Evolutionary conservation across 1,140 invertebrate genomes (phyloP).

Genomic region (Gonatopus flavifemur): DNA sequence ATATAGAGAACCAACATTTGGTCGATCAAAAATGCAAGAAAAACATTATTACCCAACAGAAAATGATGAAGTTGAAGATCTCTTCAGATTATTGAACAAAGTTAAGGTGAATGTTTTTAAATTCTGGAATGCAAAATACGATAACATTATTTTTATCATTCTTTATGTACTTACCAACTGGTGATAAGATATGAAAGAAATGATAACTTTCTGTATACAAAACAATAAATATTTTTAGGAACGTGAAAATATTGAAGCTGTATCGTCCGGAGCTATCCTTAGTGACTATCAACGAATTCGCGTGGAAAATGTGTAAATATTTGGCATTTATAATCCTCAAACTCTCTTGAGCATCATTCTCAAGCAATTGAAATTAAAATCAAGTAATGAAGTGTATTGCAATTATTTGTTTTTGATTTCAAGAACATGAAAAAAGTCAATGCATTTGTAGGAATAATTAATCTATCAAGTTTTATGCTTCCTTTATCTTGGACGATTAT

Average conservation of each 20-base stretch:
- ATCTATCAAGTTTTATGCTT: no score
- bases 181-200: not conserved
- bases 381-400: no score
- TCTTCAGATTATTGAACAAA: constrained; percentile 81
- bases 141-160: constrained; percentile 10
- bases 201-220: not conserved
- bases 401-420: no score
- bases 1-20: constrained; percentile 82
- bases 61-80: constrained; percentile 98
- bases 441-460: no score
- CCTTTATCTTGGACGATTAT: no score
- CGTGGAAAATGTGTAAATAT: constrained; percentile 95
- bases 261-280: constrained; percentile 95
- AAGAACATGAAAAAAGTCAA: no score
- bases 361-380: no score
- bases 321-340: constrained; percentile 23
- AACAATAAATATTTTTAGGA: constrained; percentile 62
- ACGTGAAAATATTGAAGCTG: constrained; percentile 82
- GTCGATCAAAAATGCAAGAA: constrained; percentile 75
- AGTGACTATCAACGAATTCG: constrained; percentile 97
- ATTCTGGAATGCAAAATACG: no score
- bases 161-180: constrained; percentile 1
- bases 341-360: not conserved
- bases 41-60: constrained; percentile 82
- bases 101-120: constrained; percentile 75